phyloP scores from a whole-genome alignment of 2,113 vertebrate genomes.

The Pseudorhombus dupliciocellatus region DNA sequence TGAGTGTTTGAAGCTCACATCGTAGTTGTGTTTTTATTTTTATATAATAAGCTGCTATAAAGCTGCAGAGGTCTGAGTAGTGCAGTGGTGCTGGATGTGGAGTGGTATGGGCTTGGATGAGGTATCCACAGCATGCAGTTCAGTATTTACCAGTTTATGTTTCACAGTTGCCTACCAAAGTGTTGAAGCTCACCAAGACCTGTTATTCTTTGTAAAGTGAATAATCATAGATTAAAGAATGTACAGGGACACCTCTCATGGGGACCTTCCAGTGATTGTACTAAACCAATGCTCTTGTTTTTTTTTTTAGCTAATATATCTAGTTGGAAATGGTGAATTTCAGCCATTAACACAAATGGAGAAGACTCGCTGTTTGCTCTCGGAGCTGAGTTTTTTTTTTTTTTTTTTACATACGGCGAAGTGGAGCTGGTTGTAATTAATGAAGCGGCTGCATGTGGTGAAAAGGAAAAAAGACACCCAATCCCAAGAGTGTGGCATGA shows the following conservation, averaged over 20 bases:
- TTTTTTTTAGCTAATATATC: constrained; percentile 47
- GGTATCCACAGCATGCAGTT: constrained; percentile 68
- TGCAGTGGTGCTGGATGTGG: constrained; percentile 75
- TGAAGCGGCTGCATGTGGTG: constrained; percentile 23
- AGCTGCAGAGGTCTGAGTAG: constrained; percentile 71
- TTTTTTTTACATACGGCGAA: constrained; percentile 27
- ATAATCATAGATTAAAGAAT: constrained; percentile 74
- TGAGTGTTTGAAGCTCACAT: constrained; percentile 56
- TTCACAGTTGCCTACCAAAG: constrained; percentile 82
- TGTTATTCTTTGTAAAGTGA: constrained; percentile 70
- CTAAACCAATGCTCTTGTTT: constrained; percentile 56
- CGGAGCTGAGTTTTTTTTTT: constrained; percentile 16
- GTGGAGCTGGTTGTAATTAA: constrained; percentile 35
- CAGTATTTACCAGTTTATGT: constrained; percentile 70
- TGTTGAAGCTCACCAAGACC: constrained; percentile 72
- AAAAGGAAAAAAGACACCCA: constrained; percentile 9
- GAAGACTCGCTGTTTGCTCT: constrained; percentile 55
- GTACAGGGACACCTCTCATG: constrained; percentile 64
- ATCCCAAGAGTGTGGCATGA: constrained; percentile 53
- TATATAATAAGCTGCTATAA: constrained; percentile 69
- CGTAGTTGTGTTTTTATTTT: constrained; percentile 55
- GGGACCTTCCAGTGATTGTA: constrained; percentile 69
- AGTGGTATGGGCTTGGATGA: constrained; percentile 69
- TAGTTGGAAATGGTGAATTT: constrained; percentile 39
- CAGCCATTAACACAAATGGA: constrained; percentile 12